These are phyloP conservation scores for Nestor notabilis DNA, from an alignment of 2,113 vertebrate genomes.

Conservation along the genomic window DNA sequence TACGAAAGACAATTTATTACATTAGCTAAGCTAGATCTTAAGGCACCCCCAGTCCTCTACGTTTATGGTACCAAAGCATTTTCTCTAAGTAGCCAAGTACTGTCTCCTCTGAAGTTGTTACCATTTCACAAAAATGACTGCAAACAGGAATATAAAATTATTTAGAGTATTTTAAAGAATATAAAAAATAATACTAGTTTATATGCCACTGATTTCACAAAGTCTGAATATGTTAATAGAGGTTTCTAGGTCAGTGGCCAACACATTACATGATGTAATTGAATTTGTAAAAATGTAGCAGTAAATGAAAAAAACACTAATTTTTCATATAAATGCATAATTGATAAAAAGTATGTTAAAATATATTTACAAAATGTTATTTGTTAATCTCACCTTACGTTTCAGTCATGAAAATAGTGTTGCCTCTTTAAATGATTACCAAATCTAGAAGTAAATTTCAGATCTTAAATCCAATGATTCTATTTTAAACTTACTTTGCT, in stretches of 20 bases:
- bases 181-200: background rate
- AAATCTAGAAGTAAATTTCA: background rate
- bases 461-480: background rate
- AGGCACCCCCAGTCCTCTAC: background rate
- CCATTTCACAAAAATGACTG: background rate
- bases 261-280: background rate
- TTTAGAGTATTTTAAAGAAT: background rate
- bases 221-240: background rate
- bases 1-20: background rate
- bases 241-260: constrained; percentile 53
- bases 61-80: background rate
- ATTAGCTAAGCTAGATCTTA: background rate
- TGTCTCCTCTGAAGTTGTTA: background rate
- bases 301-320: background rate
- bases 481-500: background rate
- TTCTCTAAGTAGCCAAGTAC: background rate
- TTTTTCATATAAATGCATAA: background rate
- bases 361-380: background rate
- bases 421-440: background rate
- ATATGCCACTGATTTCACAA: background rate
- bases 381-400: background rate
- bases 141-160: background rate
- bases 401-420: background rate
- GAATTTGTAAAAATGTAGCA: background rate
- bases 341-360: background rate